Base-by-base conservation (phyloP, 2,888 invertebrate species). In the Tetanocera ferruginea region DNA sequence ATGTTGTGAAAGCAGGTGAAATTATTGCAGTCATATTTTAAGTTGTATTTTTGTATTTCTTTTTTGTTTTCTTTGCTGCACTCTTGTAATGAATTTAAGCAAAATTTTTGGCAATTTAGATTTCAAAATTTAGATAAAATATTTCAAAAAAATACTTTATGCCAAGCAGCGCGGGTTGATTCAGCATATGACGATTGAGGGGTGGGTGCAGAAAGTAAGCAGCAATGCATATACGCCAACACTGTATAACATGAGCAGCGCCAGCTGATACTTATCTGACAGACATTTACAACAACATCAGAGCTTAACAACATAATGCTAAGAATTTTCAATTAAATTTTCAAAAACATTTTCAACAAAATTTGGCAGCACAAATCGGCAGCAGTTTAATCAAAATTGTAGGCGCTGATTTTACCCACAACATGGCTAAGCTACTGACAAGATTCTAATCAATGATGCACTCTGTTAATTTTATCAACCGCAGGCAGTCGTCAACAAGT, bases 1-100 rank as follows among this genome's bases (percentile, higher is more conserved):
- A 23, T 17, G 17, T 85, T 83, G 86, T 86, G 86, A 86, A 87
- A 87, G 87, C 86, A 86, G 88, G 87, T 87, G 86, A 87, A 86
- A 87, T 87, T 85, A 81, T 23, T 23, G 19, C n/a, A 69, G 37
- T 17, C 17, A 17, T 83, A 85, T 86, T 85, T 85, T 67, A 8
- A 3, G n/a, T 34, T 37, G 6, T 60, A 25, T 4, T 25, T 60
- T 23, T 60, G 17, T 17, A 28, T 60, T 60, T 60, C 57, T 60
- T 57, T 3, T 60, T 60, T 60, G 25, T 28, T 73, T 60, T 60
- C 57, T 28, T 73, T 62, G 34, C n/a, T 73, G 25, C 52, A 14
- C 37, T 25, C 19, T 55, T 49, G 34, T 67, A 25, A 28, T 64
- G 23, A 6, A 28, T 34, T 76, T 55, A n/a, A 67, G 62, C 72